phyloP scores from a whole-genome alignment of 2,888 invertebrate species.

The Caenorhabditis sp. region DNA sequence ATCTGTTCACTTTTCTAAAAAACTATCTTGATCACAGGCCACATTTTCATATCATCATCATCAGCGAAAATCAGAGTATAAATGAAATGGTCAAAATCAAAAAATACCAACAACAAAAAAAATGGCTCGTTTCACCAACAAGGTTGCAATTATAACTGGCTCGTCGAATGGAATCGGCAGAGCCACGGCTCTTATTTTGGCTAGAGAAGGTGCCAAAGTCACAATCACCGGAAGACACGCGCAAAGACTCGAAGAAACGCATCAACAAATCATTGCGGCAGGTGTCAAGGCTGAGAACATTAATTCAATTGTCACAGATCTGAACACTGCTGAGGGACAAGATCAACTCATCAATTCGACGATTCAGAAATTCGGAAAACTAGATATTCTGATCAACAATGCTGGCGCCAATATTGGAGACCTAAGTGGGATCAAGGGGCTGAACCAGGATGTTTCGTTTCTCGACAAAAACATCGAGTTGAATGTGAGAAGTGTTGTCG shows the following conservation, averaged over 20 bases:
- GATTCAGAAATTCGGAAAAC: slow-evolving; percentile 16
- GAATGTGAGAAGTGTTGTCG: slow-evolving; percentile 16
- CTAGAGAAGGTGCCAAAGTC: slow-evolving; percentile 44
- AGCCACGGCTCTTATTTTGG: slow-evolving; percentile 33
- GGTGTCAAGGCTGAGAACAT: slow-evolving; percentile 14
- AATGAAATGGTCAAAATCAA: too few species aligned
- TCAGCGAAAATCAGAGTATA: too few species aligned
- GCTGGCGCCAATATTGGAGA: slow-evolving; percentile 19
- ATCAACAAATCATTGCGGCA: slow-evolving; percentile 15
- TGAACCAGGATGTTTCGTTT: slow-evolving; percentile 8
- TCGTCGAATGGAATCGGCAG: slow-evolving; percentile 47
- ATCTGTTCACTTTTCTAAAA: too few species aligned
- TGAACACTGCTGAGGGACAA: slow-evolving; percentile 13
- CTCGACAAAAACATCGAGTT: slow-evolving; percentile 11
- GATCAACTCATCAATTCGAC: slow-evolving; percentile 15
- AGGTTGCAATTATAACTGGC: slow-evolving; percentile 9
- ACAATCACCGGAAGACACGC: slow-evolving; percentile 41
- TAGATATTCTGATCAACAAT: slow-evolving; percentile 28
- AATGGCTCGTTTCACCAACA: slow-evolving; percentile 3
- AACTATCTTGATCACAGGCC: too few species aligned
- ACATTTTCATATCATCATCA: too few species aligned
- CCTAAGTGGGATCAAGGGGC: slow-evolving; percentile 8
- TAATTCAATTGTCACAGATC: slow-evolving; percentile 15
- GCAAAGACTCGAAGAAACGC: slow-evolving; percentile 29
- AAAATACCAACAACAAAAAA: too few species aligned